Conservation (phyloP, 2,113 vertebrate species). For the Hipposideros armiger region DNA sequence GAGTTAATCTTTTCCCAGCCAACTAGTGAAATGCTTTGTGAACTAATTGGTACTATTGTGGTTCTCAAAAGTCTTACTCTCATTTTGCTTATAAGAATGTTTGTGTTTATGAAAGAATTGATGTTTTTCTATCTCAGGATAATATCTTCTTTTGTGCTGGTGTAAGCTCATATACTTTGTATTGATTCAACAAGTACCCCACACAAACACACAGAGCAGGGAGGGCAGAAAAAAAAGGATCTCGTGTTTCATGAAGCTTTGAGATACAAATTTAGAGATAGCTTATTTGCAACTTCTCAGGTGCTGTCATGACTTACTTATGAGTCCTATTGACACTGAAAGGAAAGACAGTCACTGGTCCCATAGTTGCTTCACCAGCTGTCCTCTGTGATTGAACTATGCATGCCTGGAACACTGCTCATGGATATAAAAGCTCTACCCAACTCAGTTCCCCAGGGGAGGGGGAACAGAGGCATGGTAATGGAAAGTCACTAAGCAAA, state of each 20-base stretch:
- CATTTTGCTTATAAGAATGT: conserved; percentile 30
- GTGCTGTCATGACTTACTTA: not conserved
- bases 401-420: not conserved
- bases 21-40: conserved; percentile 59
- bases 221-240: not conserved
- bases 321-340: not conserved
- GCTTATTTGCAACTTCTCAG: not conserved
- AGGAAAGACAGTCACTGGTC: not conserved
- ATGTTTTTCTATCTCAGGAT: conserved; percentile 45
- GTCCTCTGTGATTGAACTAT: not conserved
- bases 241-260: not conserved
- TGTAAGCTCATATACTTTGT: not conserved
- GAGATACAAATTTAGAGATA: not conserved
- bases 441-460: not conserved
- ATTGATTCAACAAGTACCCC: not conserved
- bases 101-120: conserved; percentile 56
- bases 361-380: not conserved
- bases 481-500: not conserved
- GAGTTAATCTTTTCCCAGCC: conserved; percentile 55
- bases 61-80: conserved; percentile 45
- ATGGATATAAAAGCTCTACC: not conserved
- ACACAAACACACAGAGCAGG: not conserved
- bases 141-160: conserved; percentile 23
- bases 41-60: conserved; percentile 56
- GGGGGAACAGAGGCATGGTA: not conserved